Percentiles rank a stretch among this genome's conserved stretches.
These are phyloP conservation scores for Candoia aspera DNA, from an alignment of 2,113 vertebrate genomes.

Conservation along the genomic window DNA sequence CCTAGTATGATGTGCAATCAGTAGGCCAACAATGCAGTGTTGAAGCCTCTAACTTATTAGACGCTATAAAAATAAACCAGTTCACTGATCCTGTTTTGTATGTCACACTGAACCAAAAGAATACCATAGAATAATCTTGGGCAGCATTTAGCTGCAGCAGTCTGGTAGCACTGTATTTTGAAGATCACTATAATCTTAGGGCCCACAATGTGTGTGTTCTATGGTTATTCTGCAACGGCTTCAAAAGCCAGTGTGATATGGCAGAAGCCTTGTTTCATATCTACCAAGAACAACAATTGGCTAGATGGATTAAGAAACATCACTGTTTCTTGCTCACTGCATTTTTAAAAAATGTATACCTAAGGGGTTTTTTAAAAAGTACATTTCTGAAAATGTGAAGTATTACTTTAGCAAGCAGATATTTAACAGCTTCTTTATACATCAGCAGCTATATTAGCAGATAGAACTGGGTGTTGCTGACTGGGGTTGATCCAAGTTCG, in stretches of 20 bases:
- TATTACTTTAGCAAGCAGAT: neutral
- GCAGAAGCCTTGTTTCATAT: neutral
- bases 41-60: neutral
- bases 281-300: neutral
- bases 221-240: neutral
- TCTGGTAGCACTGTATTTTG: no score
- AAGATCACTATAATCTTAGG: neutral
- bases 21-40: neutral
- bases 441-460: neutral
- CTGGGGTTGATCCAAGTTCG: neutral
- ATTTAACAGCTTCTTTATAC: neutral
- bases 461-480: neutral
- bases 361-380: neutral
- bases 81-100: neutral
- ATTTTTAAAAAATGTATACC: neutral
- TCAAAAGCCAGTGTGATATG: neutral
- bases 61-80: neutral
- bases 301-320: neutral
- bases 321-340: neutral
- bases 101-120: neutral
- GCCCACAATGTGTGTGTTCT: neutral
- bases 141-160: neutral
- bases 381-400: neutral
- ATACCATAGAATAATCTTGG: neutral
- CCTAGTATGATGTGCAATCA: no score